phyloP scores from a whole-genome alignment of 92 coral and sea anemone species.

The Blastomussa wellsi region DNA sequence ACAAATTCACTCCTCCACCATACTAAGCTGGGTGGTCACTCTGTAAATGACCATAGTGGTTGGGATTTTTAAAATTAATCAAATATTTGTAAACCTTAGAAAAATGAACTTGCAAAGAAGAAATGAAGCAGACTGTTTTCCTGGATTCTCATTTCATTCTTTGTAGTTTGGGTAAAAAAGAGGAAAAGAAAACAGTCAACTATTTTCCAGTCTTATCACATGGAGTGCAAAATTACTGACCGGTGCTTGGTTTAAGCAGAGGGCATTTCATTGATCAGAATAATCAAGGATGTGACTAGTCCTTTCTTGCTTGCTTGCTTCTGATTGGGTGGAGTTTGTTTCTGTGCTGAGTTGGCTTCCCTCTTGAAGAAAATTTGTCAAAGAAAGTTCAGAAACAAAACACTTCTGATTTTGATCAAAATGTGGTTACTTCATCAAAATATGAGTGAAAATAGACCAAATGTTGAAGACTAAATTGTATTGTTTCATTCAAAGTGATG shows the following conservation, averaged over 20 bases:
- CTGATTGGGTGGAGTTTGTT: neutral
- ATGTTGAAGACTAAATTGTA: neutral
- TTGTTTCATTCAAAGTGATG: neutral
- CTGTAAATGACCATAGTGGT: neutral
- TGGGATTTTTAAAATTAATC: neutral
- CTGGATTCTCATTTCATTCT: neutral
- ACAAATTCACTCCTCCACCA: constrained; percentile 51
- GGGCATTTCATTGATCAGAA: neutral
- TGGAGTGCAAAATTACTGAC: neutral
- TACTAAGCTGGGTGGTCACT: constrained; percentile 15
- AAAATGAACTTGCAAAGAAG: neutral
- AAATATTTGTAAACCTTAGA: neutral
- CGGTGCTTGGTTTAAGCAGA: neutral
- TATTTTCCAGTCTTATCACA: neutral
- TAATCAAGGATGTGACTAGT: neutral
- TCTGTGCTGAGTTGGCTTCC: neutral
- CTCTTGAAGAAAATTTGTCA: too few relatives aligned
- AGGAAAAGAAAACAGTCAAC: neutral
- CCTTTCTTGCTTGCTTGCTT: neutral
- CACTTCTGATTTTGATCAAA: neutral
- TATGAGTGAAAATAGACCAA: neutral
- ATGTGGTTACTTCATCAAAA: neutral
- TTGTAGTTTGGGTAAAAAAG: neutral
- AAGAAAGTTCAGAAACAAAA: too few relatives aligned
- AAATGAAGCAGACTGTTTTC: neutral